These are phyloP conservation scores for Zaprionus kolodkinae DNA, from an alignment of 1,140 invertebrate genomes.

Conservation along the genomic window DNA sequence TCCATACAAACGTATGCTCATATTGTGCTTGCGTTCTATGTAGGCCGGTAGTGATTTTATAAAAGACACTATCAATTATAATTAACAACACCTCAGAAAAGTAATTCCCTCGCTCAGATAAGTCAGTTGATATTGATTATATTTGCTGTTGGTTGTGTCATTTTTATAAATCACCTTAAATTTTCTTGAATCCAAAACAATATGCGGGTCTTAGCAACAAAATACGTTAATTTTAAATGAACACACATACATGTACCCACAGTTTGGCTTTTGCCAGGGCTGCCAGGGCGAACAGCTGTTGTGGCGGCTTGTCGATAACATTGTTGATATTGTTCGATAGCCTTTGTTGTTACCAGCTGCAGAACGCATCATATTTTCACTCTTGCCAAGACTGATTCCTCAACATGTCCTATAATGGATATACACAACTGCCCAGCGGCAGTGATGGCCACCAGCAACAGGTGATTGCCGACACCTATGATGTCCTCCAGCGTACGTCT, in stretches of 20 bases:
- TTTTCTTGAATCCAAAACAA: conserved; percentile 10
- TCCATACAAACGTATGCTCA: conserved; percentile 4
- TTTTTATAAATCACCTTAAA: conserved; percentile 60
- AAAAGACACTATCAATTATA: conserved; percentile 72
- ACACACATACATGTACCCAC: neutral
- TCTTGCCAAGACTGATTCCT: neutral
- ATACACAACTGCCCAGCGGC: conserved; percentile 66
- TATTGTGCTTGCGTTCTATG: conserved; percentile 2
- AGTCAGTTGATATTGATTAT: conserved; percentile 63
- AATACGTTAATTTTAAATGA: conserved; percentile 28
- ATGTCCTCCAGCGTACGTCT: conserved; percentile 64
- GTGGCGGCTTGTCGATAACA: conserved; percentile 24
- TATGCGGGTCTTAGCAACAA: conserved; percentile 51
- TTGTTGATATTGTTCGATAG: neutral
- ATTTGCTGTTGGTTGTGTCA: conserved; percentile 63
- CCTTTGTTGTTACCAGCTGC: neutral
- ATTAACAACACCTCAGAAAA: conserved; percentile 71
- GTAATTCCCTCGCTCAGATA: conserved; percentile 67
- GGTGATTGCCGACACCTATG: conserved; percentile 60
- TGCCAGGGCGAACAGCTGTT: conserved; percentile 7
- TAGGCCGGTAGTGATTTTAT: conserved; percentile 18
- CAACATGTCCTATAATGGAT: conserved; percentile 58
- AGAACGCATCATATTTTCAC: neutral
- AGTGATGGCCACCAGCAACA: conserved; percentile 59
- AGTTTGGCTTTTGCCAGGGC: conserved; percentile 20